Conservation (phyloP, 2,113 vertebrate species). For the Hipposideros armiger region DNA sequence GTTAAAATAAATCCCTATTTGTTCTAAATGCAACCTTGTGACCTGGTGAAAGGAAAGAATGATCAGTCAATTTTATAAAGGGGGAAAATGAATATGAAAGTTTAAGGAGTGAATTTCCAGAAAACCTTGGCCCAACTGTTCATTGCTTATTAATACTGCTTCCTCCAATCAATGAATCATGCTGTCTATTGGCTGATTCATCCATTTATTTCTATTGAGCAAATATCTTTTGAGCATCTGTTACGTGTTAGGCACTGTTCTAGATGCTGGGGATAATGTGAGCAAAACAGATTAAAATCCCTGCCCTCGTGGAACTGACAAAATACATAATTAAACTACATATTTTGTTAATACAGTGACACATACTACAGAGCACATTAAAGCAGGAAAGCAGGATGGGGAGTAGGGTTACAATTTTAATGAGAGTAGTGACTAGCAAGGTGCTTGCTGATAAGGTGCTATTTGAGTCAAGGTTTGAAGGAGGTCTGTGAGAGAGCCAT, state of each 20-base stretch:
- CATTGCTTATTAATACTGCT: not conserved
- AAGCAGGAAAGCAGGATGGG: not conserved
- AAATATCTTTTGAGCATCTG: not conserved
- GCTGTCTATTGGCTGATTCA: not conserved
- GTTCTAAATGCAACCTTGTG: not conserved
- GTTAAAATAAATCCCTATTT: not conserved
- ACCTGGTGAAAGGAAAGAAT: not conserved
- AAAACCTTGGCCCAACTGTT: not conserved
- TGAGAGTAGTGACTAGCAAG: not conserved
- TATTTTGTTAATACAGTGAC: not conserved
- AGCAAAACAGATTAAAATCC: not conserved
- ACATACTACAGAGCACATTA: not conserved
- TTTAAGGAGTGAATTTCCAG: conserved; percentile 2
- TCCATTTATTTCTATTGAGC: not conserved
- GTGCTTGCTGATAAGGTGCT: not conserved
- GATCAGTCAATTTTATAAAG: not conserved
- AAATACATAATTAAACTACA: not conserved
- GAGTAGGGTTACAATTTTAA: not conserved
- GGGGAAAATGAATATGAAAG: not conserved
- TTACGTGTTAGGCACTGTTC: not conserved
- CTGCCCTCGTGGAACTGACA: not conserved
- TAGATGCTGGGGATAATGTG: not conserved
- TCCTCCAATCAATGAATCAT: not conserved
- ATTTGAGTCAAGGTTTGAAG: not conserved
- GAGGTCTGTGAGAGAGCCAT: not conserved